phyloP scores from a whole-genome alignment of 2,888 invertebrate genomes.

The Drosophila kuntzei region DNA sequence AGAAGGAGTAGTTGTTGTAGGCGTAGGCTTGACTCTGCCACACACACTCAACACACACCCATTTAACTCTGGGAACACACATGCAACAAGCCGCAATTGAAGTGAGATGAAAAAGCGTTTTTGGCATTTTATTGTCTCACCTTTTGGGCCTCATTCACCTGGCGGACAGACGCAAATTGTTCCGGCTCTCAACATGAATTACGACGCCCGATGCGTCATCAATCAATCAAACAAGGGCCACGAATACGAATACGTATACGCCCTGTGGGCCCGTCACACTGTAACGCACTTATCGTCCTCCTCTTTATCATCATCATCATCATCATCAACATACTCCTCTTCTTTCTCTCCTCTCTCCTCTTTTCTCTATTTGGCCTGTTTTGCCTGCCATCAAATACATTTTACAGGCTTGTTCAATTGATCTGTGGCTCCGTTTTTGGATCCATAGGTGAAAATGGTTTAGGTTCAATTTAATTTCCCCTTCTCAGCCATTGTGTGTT shows the following conservation, averaged over 20 bases:
- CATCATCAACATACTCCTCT: slow-evolving; percentile 24
- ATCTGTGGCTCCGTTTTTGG: slow-evolving; percentile 43
- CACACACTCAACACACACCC: neutral
- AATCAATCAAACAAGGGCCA: slow-evolving; percentile 66
- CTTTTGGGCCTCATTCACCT: slow-evolving; percentile 42
- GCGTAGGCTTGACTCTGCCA: slow-evolving; percentile 45
- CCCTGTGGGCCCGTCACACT: slow-evolving; percentile 59
- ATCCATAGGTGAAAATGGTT: slow-evolving; percentile 4
- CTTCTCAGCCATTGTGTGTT: slow-evolving; percentile 1
- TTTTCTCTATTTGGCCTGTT: neutral
- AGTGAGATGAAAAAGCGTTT: slow-evolving; percentile 42
- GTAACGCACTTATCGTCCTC: slow-evolving; percentile 56
- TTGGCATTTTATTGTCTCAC: slow-evolving; percentile 68
- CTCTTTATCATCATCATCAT: neutral
- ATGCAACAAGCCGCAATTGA: slow-evolving; percentile 32
- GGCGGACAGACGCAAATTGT: slow-evolving; percentile 64
- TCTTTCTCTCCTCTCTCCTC: neutral
- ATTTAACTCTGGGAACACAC: slow-evolving; percentile 11
- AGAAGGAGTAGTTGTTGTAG: slow-evolving; percentile 15
- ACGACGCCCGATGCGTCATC: slow-evolving; percentile 73
- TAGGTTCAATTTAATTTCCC: slow-evolving; percentile 21
- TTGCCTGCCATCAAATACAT: slow-evolving; percentile 42
- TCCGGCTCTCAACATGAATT: slow-evolving; percentile 75
- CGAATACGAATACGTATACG: slow-evolving; percentile 53
- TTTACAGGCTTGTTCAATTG: slow-evolving; percentile 55